A percentile compares a stretch with the other conserved stretches of the same genome.
Conservation (phyloP, 2,797 vertebrate species). For the Bothrops alternatus region DNA sequence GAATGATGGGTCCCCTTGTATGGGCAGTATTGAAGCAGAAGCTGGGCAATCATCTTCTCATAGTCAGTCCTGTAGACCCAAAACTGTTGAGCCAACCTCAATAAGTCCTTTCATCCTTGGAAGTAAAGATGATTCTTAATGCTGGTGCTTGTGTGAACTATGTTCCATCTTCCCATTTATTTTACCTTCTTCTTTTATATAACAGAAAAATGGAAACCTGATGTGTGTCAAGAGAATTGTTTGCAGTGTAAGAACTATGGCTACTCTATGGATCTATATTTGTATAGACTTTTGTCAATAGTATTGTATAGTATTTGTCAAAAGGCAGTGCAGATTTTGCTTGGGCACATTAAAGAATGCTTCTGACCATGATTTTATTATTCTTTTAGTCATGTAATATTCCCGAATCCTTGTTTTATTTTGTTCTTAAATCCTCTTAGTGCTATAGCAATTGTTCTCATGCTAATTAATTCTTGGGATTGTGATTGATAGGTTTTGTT, state of each 20-base stretch:
- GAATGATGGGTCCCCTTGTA: background rate
- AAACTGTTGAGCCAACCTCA: background rate
- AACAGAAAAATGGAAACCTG: background rate
- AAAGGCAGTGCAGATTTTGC: background rate
- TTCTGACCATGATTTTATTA: slow-evolving; percentile 26
- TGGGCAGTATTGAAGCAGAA: background rate
- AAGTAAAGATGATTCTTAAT: background rate
- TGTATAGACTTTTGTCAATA: background rate
- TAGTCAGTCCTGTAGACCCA: background rate
- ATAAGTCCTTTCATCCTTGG: background rate
- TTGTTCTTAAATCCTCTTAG: background rate
- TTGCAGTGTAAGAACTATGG: background rate
- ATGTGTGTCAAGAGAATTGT: background rate
- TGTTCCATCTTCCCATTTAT: background rate
- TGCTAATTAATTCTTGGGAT: background rate
- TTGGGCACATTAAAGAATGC: slow-evolving; percentile 22
- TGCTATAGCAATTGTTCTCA: background rate
- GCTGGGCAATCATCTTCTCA: background rate
- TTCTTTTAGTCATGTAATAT: slow-evolving; percentile 24
- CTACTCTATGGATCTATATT: background rate
- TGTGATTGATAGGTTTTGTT: background rate
- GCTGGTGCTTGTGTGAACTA: background rate
- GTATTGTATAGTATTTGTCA: slow-evolving; percentile 16
- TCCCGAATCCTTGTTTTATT: background rate
- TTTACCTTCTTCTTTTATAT: background rate